Base-by-base conservation (phyloP, 2,797 vertebrate genomes). In the Muscicapa comitata region DNA sequence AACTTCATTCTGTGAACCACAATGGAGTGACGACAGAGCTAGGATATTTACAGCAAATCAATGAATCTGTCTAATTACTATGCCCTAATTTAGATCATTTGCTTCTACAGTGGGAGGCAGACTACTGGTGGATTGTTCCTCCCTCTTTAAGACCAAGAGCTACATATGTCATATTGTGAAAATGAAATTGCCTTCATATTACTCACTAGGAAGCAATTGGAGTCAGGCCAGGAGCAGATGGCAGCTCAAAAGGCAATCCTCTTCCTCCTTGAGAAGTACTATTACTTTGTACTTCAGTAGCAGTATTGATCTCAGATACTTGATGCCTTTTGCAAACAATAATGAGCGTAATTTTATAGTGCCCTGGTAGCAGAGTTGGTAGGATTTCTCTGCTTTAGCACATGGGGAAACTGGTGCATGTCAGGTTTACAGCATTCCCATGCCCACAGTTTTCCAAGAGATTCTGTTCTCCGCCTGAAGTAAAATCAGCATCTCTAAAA, bases 191-290 rank as follows among this genome's bases (percentile, higher is more conserved):
- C 74, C 83, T 88, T 94, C 79, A 61, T 70, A 94, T 96, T 94
- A 93, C 82, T 94, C 70, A 81, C 93, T 87, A 67, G 61, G 63
- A 96, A 96, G 93, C 80, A 91, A 43, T 66, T 96, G 96, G 95
- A 95, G 88, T 83, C 87, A 94, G 76, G 82, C 95, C 96, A 96
- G 91, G 94, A 96, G 91, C 95, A 97, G 92, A 96, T 96, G 95
- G 95, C 87, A 96, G 47, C 93, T 96, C 94, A 94, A 97, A 97
- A 97, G 94, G 91, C 95, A 96, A 97, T 95, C 89, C 87, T 86
- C 65, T 96, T 88, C 90, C 91, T 96, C 88, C 70, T 94, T 16
- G 1, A 86, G 76, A 96, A 90, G 87, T 93, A 93, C 82, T 88
- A 71, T 94, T 96, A 86, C 91, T 94, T 94, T 81, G 55, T 93